phyloP scores from a whole-genome alignment of 2,113 vertebrate species.

The Pseudopodoces humilis region DNA sequence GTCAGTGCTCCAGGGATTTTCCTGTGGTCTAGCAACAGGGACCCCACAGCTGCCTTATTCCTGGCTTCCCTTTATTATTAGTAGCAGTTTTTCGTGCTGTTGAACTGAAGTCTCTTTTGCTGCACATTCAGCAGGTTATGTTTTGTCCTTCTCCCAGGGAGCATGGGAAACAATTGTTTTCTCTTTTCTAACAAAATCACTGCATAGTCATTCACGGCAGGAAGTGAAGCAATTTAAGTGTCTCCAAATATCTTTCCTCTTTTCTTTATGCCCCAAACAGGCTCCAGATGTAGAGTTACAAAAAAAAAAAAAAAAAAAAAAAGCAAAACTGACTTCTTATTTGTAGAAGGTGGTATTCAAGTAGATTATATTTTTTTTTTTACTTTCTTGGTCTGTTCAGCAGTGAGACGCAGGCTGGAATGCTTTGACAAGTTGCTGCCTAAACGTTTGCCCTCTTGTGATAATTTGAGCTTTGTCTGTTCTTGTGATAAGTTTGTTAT shows the following conservation, averaged over 20 bases:
- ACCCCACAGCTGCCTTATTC: neutral
- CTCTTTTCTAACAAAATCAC: conserved; percentile 25
- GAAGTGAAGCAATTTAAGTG: conserved; percentile 58
- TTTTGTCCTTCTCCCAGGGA: conserved; percentile 37
- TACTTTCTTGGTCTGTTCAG: neutral
- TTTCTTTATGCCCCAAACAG: conserved; percentile 47
- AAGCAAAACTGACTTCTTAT: conserved; percentile 3
- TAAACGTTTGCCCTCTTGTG: conserved; percentile 48
- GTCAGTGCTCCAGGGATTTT: neutral
- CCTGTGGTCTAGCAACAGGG: neutral
- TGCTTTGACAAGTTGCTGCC: conserved; percentile 26
- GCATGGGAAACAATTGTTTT: conserved; percentile 45
- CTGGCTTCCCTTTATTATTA: neutral
- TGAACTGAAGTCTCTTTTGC: neutral
- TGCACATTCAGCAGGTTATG: conserved; percentile 26
- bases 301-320: neutral
- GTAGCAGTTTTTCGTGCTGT: neutral
- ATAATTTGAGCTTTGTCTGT: conserved; percentile 59
- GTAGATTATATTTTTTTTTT: neutral
- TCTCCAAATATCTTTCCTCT: conserved; percentile 59
- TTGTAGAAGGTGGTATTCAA: conserved; percentile 26
- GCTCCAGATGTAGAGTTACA: conserved; percentile 49
- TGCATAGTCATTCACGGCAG: conserved; percentile 30
- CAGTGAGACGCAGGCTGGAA: neutral
- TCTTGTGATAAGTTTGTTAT: conserved; percentile 41